Conservation (phyloP, 2,888 invertebrate genomes). For the Sicus ferrugineus region DNA sequence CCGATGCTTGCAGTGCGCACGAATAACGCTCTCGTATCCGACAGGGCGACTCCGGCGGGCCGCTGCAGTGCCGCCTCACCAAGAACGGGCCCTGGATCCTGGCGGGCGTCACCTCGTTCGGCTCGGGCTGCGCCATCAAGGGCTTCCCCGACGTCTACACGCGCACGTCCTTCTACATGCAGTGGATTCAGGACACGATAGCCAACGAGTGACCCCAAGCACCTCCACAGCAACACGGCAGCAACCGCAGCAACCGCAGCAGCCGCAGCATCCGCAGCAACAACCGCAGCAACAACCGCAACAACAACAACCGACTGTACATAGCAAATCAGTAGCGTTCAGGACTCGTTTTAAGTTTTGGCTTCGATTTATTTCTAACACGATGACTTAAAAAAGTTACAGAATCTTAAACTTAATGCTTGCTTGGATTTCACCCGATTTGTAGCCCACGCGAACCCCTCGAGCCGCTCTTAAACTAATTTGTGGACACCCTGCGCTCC, state of each 20-base stretch:
- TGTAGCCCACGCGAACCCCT: not conserved
- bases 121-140: conserved; percentile 88
- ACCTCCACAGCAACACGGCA: no score
- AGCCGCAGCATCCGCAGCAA: no score
- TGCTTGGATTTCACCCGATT: no score
- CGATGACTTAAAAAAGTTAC: not conserved
- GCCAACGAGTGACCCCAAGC: conserved; percentile 52
- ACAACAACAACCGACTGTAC: conserved; percentile 7
- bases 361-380: not conserved
- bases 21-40: not conserved
- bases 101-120: conserved; percentile 89
- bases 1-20: not conserved
- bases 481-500: no score
- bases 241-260: no score
- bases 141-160: conserved; percentile 92
- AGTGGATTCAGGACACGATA: conserved; percentile 75
- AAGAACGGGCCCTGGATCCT: conserved; percentile 86
- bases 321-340: not conserved
- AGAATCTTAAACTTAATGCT: no score
- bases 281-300: not conserved
- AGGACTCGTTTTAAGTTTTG: no score
- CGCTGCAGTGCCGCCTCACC: conserved; percentile 79
- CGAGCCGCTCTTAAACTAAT: no score
- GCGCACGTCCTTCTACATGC: conserved; percentile 81
- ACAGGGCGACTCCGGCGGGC: conserved; percentile 91